Evolutionary conservation across 1,140 invertebrate species (phyloP).

Genomic region (Drosophila chauvacae): DNA sequence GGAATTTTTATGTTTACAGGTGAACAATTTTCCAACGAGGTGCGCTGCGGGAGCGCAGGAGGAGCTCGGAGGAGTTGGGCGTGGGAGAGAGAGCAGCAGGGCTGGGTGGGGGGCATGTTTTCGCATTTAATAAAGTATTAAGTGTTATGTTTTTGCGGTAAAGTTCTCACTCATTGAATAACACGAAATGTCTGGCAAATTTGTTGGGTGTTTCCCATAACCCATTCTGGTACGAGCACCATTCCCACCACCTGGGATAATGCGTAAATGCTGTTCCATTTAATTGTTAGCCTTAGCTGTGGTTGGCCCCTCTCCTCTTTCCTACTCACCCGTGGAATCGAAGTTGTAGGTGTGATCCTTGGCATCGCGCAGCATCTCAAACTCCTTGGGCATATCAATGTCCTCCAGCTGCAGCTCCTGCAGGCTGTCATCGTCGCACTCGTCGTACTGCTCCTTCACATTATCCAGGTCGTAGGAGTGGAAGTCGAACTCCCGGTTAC

Average conservation of each 20-base stretch:
- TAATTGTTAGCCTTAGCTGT: slow-evolving; percentile 22
- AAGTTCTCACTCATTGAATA: slow-evolving; percentile 73
- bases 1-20: slow-evolving; percentile 82
- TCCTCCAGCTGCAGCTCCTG: slow-evolving; percentile 56
- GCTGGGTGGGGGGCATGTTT: slow-evolving; percentile 64
- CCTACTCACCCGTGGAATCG: slow-evolving; percentile 59
- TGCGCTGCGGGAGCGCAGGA: slow-evolving; percentile 7
- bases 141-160: slow-evolving; percentile 79
- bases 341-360: slow-evolving; percentile 69
- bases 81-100: slow-evolving; percentile 1
- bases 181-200: slow-evolving; percentile 71
- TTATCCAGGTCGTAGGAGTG: slow-evolving; percentile 61
- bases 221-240: not conserved
- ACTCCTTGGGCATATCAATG: slow-evolving; percentile 75
- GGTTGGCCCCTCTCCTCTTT: not conserved
- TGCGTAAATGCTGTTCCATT: slow-evolving; percentile 67
- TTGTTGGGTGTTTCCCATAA: slow-evolving; percentile 25
- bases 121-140: slow-evolving; percentile 82
- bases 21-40: slow-evolving; percentile 75
- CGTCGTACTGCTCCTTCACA: slow-evolving; percentile 47
- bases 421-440: slow-evolving; percentile 67
- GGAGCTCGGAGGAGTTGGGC: not conserved
- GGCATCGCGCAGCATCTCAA: slow-evolving; percentile 67
- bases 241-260: slow-evolving; percentile 25
- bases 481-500: slow-evolving; percentile 76